Base-by-base conservation (phyloP, 1,140 invertebrate species). In the Microplitis demolitor region DNA sequence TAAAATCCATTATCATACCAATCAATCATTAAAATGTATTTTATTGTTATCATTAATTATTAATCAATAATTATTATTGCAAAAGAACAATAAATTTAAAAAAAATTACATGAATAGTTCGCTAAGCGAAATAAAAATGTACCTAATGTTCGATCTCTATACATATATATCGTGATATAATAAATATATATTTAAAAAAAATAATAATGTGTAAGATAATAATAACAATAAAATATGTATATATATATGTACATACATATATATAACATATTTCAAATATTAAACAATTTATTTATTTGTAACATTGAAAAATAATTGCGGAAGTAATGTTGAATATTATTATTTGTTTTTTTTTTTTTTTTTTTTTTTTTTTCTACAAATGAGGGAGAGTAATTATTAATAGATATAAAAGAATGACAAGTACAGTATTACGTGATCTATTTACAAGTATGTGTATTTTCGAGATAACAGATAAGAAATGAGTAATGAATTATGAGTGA, bases 91-190 rank as follows among this genome's bases (percentile, higher is more conserved):
- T 37, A 66, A 72, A 63, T 73, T 39, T 67, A 70, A 63, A 60
- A 68, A 69, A 54, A 72, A 69, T 71, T 54, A 61, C 39, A 54
- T 74, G 37, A 39, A 14, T 63, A 63, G 61, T 69, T 72, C 66
- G 74, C 73, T 39, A 74, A 79, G 74, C 80, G 73, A 69, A 81
- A 80, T 82, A 72, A 72, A 81, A 80, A 77, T 82, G 77, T 80
- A 83, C 76, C 76, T 83, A 79, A 84, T 83, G 82, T 84, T 84
- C 81, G 83, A 83, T 84, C 79, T 83, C 77, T 83, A 77, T 70
- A 75, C 82, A 81, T 24, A 81, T 24, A 81, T 83, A 78, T 83
- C 83, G 82, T 83, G 82, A 83, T 83, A 84, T 82, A 78, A 78
- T 81, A 80, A 82, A 84, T 24, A 24, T 45, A 45, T 8, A 78